These are phyloP conservation scores for Graptemys geographica DNA, from an alignment of 2,797 vertebrate species.

Conservation along the genomic window DNA sequence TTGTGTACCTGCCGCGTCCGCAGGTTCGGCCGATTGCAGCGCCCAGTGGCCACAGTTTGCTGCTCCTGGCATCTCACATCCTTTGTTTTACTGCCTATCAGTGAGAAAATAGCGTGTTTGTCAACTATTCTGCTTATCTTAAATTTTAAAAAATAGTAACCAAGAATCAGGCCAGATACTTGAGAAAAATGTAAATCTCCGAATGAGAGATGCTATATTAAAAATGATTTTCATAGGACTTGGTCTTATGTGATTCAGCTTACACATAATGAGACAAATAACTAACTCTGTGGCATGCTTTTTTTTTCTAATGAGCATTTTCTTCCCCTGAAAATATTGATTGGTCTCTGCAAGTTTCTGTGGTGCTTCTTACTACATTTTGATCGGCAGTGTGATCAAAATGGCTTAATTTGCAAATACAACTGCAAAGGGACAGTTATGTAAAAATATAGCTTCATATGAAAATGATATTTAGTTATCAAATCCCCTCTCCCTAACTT, in stretches of 20 bases:
- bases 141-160: not conserved
- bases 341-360: not conserved
- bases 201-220: not conserved
- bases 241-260: not conserved
- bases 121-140: not conserved
- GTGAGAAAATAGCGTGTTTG: not conserved
- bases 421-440: accelerated
- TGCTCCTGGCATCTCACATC: too few relatives aligned
- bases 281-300: not conserved
- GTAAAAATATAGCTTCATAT: not conserved
- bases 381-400: not conserved
- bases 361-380: not conserved
- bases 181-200: not conserved
- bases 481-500: not conserved
- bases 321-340: not conserved
- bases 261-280: not conserved
- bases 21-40: too few relatives aligned
- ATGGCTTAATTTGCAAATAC: not conserved
- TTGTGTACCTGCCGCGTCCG: too few relatives aligned
- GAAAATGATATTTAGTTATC: not conserved
- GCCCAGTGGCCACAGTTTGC: too few relatives aligned
- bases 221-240: not conserved
- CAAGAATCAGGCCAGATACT: not conserved
- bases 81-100: not conserved
- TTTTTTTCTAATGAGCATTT: not conserved